phyloP scores from a whole-genome alignment of 2,113 vertebrate species.

The Pithys albifrons region DNA sequence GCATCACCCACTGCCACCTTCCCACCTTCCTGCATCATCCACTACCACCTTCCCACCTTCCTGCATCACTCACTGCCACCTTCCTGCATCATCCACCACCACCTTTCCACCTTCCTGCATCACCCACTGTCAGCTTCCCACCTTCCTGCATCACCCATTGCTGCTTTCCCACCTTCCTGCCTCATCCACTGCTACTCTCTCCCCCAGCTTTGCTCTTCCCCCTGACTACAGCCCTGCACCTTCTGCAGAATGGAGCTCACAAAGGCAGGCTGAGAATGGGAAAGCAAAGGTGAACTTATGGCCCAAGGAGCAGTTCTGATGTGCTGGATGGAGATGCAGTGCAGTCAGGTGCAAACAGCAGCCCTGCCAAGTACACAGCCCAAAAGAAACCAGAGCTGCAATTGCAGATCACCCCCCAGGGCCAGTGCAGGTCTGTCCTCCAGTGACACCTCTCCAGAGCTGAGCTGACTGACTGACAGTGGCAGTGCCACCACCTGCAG shows the following conservation, averaged over 20 bases:
- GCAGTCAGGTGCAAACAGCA: background rate
- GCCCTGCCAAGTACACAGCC: background rate
- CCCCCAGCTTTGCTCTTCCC: background rate
- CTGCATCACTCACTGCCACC: too few relatives aligned
- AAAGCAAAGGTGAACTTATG: conserved; percentile 46
- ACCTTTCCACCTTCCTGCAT: background rate
- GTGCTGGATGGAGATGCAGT: conserved; percentile 14
- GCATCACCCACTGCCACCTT: too few relatives aligned
- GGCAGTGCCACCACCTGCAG: background rate
- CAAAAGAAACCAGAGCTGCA: background rate
- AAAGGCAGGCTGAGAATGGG: conserved; percentile 34
- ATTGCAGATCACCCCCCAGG: background rate
- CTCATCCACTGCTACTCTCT: background rate
- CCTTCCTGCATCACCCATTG: background rate
- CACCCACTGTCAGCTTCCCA: background rate
- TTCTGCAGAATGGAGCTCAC: conserved; percentile 40
- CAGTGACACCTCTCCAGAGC: background rate
- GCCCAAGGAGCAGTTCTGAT: background rate
- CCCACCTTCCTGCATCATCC: too few relatives aligned
- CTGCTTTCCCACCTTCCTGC: background rate
- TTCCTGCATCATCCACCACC: background rate
- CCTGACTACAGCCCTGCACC: conserved; percentile 33
- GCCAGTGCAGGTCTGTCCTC: background rate
- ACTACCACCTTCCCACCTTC: too few relatives aligned
- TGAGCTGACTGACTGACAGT: background rate